These are phyloP conservation scores for Coelopa pilipes DNA, from an alignment of 2,888 invertebrate species.

Conservation along the genomic window DNA sequence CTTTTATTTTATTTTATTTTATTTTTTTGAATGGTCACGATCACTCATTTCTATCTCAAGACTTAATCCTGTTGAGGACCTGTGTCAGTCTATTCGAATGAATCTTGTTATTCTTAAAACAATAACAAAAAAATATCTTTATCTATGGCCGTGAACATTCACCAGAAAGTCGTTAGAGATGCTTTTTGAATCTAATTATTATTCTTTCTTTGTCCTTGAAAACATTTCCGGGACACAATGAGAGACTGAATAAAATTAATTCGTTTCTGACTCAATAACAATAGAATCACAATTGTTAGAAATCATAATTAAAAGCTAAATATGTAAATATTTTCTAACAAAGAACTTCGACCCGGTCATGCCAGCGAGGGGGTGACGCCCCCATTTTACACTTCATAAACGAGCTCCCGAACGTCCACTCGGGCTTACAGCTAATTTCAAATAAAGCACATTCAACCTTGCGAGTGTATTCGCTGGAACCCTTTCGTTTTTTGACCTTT, in stretches of 20 bases:
- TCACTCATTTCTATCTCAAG: too few species aligned
- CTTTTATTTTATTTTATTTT: too few species aligned
- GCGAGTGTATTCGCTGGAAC: constrained; percentile 17
- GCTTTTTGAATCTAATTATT: too few species aligned
- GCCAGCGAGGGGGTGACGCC: constrained; percentile 24
- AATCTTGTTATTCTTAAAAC: too few species aligned
- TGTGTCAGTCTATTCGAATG: too few species aligned
- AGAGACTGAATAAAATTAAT: not conserved
- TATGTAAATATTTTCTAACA: constrained; percentile 13
- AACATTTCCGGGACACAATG: not conserved
- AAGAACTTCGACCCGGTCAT: not conserved
- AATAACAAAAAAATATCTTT: too few species aligned
- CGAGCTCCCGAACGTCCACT: not conserved
- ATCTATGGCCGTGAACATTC: too few species aligned
- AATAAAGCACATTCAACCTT: constrained; percentile 33
- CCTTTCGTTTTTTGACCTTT: constrained; percentile 40
- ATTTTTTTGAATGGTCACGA: too few species aligned
- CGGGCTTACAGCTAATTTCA: constrained; percentile 4
- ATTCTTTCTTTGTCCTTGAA: constrained; percentile 8
- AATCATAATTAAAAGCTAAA: constrained; percentile 24
- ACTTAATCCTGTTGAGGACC: too few species aligned
- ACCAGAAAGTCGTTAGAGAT: too few species aligned
- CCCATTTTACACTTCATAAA: constrained; percentile 21
- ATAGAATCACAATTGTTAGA: constrained; percentile 17
- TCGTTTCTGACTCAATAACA: not conserved